Conservation (phyloP, 2,888 invertebrate genomes). For the Conistra vaccinii region DNA sequence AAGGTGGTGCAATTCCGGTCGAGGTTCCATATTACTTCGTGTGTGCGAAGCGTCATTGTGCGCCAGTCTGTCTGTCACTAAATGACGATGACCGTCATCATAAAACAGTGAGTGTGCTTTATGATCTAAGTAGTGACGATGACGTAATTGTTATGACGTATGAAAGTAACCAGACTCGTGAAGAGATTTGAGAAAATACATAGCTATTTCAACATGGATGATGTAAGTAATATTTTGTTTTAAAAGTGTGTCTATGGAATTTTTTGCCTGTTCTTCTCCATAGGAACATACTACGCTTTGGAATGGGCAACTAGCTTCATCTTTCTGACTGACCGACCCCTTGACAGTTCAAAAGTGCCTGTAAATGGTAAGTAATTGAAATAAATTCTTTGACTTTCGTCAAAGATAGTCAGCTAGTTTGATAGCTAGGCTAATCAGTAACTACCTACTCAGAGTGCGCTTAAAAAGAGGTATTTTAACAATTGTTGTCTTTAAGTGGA, state of each 20-base stretch:
- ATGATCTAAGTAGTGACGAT: background rate
- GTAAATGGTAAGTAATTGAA: background rate
- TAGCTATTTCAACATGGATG: background rate
- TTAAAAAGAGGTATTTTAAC: too few species aligned
- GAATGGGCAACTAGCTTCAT: background rate
- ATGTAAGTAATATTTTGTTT: background rate
- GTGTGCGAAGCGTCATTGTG: background rate
- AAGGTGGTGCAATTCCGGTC: background rate
- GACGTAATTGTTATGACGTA: background rate
- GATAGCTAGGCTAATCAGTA: background rate
- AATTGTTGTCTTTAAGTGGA: too few species aligned
- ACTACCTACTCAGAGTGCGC: too few species aligned
- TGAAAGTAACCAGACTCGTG: background rate
- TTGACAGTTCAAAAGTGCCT: background rate
- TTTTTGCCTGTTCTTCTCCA: background rate
- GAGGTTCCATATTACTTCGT: background rate
- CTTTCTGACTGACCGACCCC: background rate
- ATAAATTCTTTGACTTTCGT: background rate
- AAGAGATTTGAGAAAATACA: background rate
- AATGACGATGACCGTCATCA: background rate
- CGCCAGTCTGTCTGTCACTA: conserved; percentile 1
- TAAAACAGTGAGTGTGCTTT: background rate
- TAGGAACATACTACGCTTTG: background rate
- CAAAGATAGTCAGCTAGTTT: background rate
- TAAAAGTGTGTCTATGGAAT: background rate